Evolutionary conservation across 2,888 invertebrate species (phyloP), one percentile per base, ranked within the genome.

Genomic region (Pogonocherus hispidulus): DNA sequence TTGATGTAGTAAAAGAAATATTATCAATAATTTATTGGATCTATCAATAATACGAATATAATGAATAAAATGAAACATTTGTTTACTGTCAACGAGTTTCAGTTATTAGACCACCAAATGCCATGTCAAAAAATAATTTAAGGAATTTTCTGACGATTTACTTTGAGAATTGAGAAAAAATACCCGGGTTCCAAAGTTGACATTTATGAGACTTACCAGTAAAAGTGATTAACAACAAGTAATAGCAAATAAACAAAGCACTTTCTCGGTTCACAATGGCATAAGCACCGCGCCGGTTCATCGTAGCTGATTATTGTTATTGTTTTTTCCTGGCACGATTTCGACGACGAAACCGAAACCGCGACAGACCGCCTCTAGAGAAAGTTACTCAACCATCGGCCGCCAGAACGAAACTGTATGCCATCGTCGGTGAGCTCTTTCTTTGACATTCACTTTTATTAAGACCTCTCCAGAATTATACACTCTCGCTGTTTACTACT

Each of bases 171-270:
- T n/a, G n/a, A n/a, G n/a, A n/a, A n/a, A n/a, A n/a, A n/a, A n/a
- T n/a, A n/a, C n/a, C n/a, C n/a, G n/a, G n/a, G n/a, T n/a, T n/a
- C n/a, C n/a, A n/a, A n/a, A n/a, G 27, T 3, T 8, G 16, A 14
- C 6, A 41, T 5, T 3, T 41, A 3, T 1, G 0, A 2, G n/a
- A 76, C 79, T 76, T 75, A 79, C 79, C 78, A 64, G 72, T 70
- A 71, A 78, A 78, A 22, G 59, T 71, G 46, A 78, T 71, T 18
- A 76, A 49, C 11, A 79, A 51, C 59, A 79, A 71, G 73, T 78
- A 79, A 69, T 63, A 76, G 69, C 74, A 79, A 55, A 77, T 65
- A 51, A 78, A 73, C 62, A 75, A 69, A 16, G 71, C 70, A 77
- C 73, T 77, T 69, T 74, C 70, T n/a, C 71, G 72, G 23, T 66